Evolutionary conservation across 2,888 invertebrate species (phyloP).

Genomic region (Thera obeliscata): DNA sequence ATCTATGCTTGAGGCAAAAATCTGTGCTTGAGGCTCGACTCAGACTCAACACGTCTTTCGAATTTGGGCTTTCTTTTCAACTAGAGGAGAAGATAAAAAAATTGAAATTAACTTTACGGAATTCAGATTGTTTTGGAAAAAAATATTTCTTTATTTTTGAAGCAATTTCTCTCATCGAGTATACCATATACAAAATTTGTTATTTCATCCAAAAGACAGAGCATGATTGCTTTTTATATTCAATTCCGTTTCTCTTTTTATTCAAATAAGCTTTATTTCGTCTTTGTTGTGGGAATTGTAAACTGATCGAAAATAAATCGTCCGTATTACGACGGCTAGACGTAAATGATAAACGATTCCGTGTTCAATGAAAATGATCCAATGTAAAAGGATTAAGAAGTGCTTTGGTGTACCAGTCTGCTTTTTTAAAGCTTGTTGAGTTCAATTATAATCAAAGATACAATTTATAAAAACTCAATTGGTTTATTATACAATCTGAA

Average conservation of each 20-base stretch:
- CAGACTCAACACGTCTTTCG: no score
- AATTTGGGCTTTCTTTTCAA: no score
- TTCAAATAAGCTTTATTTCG: slow-evolving; percentile 8
- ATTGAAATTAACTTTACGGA: no score
- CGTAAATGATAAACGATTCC: slow-evolving; percentile 32
- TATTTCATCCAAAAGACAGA: slow-evolving; percentile 5
- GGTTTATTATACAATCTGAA: no score
- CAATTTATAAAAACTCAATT: no score
- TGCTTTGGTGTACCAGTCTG: slow-evolving; percentile 8
- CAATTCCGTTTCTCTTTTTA: slow-evolving; percentile 9
- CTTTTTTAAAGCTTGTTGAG: slow-evolving; percentile 1
- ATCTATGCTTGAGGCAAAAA: no score
- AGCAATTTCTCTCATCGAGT: background rate
- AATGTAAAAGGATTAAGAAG: slow-evolving; percentile 23
- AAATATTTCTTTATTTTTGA: background rate
- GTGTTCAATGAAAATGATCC: slow-evolving; percentile 25
- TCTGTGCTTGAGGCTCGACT: no score
- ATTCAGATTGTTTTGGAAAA: no score
- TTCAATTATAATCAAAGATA: background rate
- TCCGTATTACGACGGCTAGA: slow-evolving; percentile 37
- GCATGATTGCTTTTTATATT: background rate
- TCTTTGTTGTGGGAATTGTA: slow-evolving; percentile 34
- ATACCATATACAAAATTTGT: background rate
- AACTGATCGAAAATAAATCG: slow-evolving; percentile 38
- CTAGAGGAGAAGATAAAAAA: no score